Conservation (phyloP, 2,797 vertebrate genomes). For the Taenioides sp. region DNA sequence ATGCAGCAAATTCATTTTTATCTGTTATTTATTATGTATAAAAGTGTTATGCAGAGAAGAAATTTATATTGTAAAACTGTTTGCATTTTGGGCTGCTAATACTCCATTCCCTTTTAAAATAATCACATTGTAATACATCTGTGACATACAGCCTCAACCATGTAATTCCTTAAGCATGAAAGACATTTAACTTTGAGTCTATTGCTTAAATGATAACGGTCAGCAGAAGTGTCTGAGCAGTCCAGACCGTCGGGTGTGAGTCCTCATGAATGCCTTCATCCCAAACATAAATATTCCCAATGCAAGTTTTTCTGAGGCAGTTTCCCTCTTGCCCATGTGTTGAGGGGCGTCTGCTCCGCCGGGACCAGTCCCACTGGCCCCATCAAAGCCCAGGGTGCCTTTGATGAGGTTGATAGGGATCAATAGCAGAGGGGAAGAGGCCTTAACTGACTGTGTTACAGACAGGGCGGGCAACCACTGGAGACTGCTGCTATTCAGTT, state of each 20-base stretch:
- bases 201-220: not conserved
- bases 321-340: conserved; percentile 20
- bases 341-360: conserved; percentile 50
- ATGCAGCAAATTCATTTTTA: not conserved
- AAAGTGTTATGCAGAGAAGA: not conserved
- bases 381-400: conserved; percentile 66
- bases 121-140: not conserved
- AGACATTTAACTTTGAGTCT: not conserved
- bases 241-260: conserved; percentile 16
- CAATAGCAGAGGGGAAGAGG: conserved; percentile 68
- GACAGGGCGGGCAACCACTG: conserved; percentile 64
- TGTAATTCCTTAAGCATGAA: not conserved
- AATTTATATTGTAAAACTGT: not conserved
- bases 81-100: not conserved
- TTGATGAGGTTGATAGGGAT: conserved; percentile 75
- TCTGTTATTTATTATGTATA: not conserved
- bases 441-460: conserved; percentile 70
- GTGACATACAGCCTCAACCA: not conserved
- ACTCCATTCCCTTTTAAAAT: not conserved
- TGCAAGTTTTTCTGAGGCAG: conserved; percentile 7
- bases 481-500: conserved; percentile 54
- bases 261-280: conserved; percentile 2
- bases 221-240: not conserved
- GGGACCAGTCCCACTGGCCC: conserved; percentile 59
- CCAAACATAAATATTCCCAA: conserved; percentile 1